A percentile compares a stretch with the other conserved stretches of the same genome.
phyloP scores from a whole-genome alignment of 2,888 invertebrate species.

The Bruchidius siliquastri region DNA sequence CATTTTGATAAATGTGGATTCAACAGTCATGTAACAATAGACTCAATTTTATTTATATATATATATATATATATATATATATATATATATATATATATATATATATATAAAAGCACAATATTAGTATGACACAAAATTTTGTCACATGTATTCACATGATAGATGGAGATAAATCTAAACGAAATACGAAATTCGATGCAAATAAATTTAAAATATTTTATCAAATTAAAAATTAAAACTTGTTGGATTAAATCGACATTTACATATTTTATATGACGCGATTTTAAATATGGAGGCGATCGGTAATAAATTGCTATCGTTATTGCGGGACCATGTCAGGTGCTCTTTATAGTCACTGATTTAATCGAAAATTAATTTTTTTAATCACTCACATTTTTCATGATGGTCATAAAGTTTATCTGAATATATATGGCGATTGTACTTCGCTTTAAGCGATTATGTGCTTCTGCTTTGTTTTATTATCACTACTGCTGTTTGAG shows the following conservation, averaged over 20 bases:
- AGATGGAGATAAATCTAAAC: no score
- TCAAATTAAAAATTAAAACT: no score
- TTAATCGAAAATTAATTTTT: not conserved
- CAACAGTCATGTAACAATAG: no score
- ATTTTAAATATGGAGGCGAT: not conserved
- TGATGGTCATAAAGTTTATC: not conserved
- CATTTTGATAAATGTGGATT: no score
- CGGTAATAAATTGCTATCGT: not conserved
- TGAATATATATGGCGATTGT: not conserved
- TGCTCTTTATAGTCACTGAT: not conserved
- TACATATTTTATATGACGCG: not conserved
- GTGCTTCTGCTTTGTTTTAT: not conserved
- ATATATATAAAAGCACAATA: no score
- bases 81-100: no score
- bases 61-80: no score
- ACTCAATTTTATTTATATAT: no score
- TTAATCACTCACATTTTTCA: not conserved
- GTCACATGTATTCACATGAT: no score
- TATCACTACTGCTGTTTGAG: not conserved
- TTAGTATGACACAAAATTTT: no score
- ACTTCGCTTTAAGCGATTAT: not conserved
- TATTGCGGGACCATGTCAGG: not conserved
- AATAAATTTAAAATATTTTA: not conserved
- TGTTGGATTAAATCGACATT: not conserved
- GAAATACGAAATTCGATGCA: not conserved